Base-by-base conservation (phyloP, 2,888 invertebrate species). In the Eudasyphora cyanicolor region DNA sequence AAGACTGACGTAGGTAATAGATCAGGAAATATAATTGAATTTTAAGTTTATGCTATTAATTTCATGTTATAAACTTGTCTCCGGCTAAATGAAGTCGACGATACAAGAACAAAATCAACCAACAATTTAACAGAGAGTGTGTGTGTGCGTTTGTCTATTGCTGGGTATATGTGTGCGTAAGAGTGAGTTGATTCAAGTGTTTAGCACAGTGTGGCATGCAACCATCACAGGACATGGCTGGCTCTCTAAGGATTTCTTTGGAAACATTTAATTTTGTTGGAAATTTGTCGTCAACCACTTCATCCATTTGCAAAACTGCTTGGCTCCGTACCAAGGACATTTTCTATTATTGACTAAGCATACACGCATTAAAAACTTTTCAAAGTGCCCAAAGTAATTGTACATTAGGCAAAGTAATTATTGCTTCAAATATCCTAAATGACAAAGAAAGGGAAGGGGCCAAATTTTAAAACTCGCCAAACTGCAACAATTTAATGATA, bases 1-100 rank as follows among this genome's bases (percentile, higher is more conserved):
- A 80, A 64, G 62, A 71, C 76, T 79, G 70, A 70, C 60, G 79
- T 60, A 67, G 73, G 79, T 75, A 79, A 74, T 79, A 60, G 60
- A 75, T 79, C 79, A 79, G 69, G 60, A 76, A 71, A 80, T 76
- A 62, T 80, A 80, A 80, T 80, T 80, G 62, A 76, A 80, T 80
- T 80, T 80, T 71, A 62, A 76, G 76, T 71, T 80, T 64, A 71
- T 80, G 62, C 80, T 76, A 76, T 76, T 80, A 80, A 75, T 79
- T 71, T 76, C 62, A 64, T 54, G 62, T 76, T 76, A 54, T 54
- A 54, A 76, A 54, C 76, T 76, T 71, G 42, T 76, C 70, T 49
- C 51, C 19, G 69, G 62, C 74, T 57, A 74, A 79, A 49, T 32
- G 35, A 69, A 74, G 14, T 21, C n/a, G 5, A 42, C 5, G 8